Base-by-base conservation (phyloP, 2,888 invertebrate species). In the Eilema griseolum region DNA sequence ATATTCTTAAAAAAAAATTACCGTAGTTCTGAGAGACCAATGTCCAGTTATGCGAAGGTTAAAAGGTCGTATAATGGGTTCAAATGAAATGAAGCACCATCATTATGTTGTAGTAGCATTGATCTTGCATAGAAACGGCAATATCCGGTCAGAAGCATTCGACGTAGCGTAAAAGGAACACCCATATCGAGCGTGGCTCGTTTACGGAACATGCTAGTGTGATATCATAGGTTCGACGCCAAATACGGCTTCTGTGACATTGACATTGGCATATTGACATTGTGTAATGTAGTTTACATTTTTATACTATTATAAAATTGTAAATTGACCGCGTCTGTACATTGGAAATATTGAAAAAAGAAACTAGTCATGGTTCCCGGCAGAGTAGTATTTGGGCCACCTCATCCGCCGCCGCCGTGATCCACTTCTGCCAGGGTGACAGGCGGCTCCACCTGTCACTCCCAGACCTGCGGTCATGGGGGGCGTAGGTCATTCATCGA, bases 141-240 rank as follows among this genome's bases (percentile, higher is more conserved):
- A 66, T 66, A 46, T 71, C 63, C 70, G 63, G 52, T 60, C 16
- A 14, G 2, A 41, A 57, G 2, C 67, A 62, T 71, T 66, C 59
- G 57, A 56, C 14, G 2, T 12, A 61, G 0, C 62, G 14, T 70
- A 67, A 33, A 63, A 60, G 63, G 67, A 0, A 26, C 52, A 23
- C 14, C 70, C 67, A 71, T 71, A 57, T 63, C 57, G 8, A 63
- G 33, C 11, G 10, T 1, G 5, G 37, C 37, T 26, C 59, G 33
- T 60, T 31, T 69, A 46, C n/a, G 69, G 69, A 61, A 60, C 28
- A 69, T 64, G 64, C 69, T 65, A 8, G 20, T 12, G 31, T 64
- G 68, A 68, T 41, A 65, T 12, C 60, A 46, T 24, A 59, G 11
- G 7, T 16, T 16, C 57, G 20, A 41, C 10, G 8, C 64, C 64